Evolutionary conservation across 2,797 vertebrate species (phyloP), one percentile per base, ranked within the genome.

Genomic region (Cynodonichthys magdalenae): DNA sequence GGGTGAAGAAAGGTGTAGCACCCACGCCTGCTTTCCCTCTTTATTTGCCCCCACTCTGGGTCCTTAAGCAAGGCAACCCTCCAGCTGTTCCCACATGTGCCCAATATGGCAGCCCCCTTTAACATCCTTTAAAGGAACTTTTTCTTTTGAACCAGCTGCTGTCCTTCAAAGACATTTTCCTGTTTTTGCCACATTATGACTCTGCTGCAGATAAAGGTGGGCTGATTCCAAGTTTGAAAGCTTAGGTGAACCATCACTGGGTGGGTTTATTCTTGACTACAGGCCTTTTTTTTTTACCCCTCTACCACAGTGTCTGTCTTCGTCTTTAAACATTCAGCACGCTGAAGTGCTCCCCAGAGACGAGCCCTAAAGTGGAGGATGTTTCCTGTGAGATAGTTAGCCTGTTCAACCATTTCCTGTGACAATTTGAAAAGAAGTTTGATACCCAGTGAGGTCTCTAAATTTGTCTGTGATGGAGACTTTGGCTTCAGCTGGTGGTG

Each of bases 341-440:
- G 55, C 67, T 45, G 53, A 80, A 85, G 69, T 76, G 82, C 79
- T 90, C 91, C 87, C 87, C 49, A 17, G 86, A 90, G 89, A 82
- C 45, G 1, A 58, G 34, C 74, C 78, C 73, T 88, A 89, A 89
- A 90, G 87, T 89, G 84, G 84, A 79, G 77, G 81, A 80, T 90
- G 84, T 90, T 93, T 93, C 92, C 93, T 94, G 90, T 83, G 78
- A 86, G 89, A 91, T 90, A 88, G 79, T 81, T 78, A 53, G 74
- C 73, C 64, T 28, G 76, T 77, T 82, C 80, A 81, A 71, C 82
- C 86, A 90, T 90, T 94, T 94, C 93, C 92, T 92, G 88, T 88
- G 84, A 91, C 81, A 84, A 73, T 90, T 87, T 80, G 63, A 66
- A 63, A 51, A 46, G 66, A 69, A 69, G 67, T 58, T 54, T 58